Evolutionary conservation across 2,113 vertebrate species (phyloP).

Genomic region (Panthera uncia): DNA sequence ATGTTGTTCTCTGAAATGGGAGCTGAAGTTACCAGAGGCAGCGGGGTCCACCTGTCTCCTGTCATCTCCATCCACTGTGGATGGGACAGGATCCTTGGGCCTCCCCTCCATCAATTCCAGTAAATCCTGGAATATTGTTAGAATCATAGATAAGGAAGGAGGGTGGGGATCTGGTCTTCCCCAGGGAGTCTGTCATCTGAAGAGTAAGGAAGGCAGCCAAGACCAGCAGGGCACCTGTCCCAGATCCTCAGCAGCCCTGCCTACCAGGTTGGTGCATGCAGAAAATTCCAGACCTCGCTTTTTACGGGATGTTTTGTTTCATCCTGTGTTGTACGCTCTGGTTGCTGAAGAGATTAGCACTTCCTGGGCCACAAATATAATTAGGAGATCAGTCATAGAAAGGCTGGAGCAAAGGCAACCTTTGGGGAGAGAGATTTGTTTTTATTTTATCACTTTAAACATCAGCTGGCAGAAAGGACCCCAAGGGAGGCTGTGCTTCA

Average conservation of each 20-base stretch:
- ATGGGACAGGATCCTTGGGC: neutral
- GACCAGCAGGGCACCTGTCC: neutral
- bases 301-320: neutral
- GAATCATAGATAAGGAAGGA: neutral
- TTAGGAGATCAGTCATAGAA: conserved; percentile 41
- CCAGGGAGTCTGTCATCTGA: neutral
- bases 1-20: neutral
- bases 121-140: neutral
- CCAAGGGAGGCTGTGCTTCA: neutral
- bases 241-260: neutral
- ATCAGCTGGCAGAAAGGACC: neutral
- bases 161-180: neutral
- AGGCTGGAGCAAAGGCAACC: neutral
- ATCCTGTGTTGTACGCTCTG: neutral
- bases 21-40: neutral
- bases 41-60: neutral
- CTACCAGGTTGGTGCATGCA: neutral
- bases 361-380: conserved; percentile 35
- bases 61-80: neutral
- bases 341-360: neutral
- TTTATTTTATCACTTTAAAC: neutral
- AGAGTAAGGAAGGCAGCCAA: neutral
- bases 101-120: neutral
- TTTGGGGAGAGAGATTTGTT: neutral
- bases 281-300: neutral